Conservation (phyloP, 2,113 vertebrate species). For the Onychostruthus taczanowskii region DNA sequence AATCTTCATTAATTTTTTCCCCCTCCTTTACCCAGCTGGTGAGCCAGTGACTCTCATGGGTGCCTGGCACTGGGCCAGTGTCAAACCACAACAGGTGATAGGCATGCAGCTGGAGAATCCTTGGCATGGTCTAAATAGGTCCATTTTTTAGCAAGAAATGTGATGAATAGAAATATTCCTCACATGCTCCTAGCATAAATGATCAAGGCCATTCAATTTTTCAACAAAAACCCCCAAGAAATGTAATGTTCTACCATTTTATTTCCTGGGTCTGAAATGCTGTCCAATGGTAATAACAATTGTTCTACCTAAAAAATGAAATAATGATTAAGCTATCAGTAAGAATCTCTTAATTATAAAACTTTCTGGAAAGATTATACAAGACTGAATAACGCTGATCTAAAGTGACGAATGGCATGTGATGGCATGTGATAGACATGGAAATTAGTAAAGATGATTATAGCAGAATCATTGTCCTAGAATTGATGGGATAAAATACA, state of each 20-base stretch:
- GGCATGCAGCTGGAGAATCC: not conserved
- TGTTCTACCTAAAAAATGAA: not conserved
- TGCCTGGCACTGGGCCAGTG: not conserved
- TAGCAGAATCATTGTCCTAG: not conserved
- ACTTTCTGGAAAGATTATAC: not conserved
- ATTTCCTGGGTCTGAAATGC: not conserved
- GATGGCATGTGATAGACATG: not conserved
- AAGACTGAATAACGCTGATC: not conserved
- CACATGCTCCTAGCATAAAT: not conserved
- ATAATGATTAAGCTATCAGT: not conserved
- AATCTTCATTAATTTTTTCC: not conserved
- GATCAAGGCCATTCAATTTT: not conserved
- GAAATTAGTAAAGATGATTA: not conserved
- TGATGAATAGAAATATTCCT: not conserved
- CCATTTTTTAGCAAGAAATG: not conserved
- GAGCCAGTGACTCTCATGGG: fast-evolving
- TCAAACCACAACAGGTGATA: not conserved
- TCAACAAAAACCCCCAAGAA: not conserved
- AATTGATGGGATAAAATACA: not conserved
- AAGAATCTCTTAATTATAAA: not conserved
- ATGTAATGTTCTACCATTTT: not conserved
- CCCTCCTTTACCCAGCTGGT: not conserved
- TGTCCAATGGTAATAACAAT: not conserved
- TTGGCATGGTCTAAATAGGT: not conserved
- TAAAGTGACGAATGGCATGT: not conserved